Base-by-base conservation (phyloP, 2,888 invertebrate genomes). In the Lymantria dispar region DNA sequence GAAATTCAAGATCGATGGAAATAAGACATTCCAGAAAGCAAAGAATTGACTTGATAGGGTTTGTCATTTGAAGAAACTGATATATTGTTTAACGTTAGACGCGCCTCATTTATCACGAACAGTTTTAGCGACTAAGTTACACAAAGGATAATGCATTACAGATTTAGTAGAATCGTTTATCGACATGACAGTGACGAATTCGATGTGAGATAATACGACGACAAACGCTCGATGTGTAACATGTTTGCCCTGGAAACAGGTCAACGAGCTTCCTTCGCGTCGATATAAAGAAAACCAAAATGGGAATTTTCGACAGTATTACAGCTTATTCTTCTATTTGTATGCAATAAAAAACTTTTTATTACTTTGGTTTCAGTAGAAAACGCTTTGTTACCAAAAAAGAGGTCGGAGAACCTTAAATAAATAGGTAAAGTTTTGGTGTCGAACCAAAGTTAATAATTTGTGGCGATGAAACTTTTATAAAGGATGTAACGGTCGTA, bases 41-140 rank as follows among this genome's bases (percentile, higher is more conserved):
- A 67, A 68, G 58, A 63, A 62, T 63, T 60, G 64, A 66, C 62
- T 59, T 54, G 65, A 76, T 62, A 74, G 68, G 67, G 72, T 71
- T 74, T 70, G 73, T 72, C 57, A 65, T 58, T 70, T 71, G 70
- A 75, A 73, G 76, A 76, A 73, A 60, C 76, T 81, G 83, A 85
- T 83, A 83, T 82, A 85, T 83, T 67, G 74, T 64, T 64, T 63
- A 74, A 69, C 77, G 78, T 79, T 76, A 76, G 80, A 80, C 78
- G 70, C 71, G 73, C 73, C 76, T 83, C 80, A 80, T 86, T 85
- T 80, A 85, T 85, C 82, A 85, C 69, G 62, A 74, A 75, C 73
- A 76, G 78, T 80, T 83, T 83, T 81, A 81, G 74, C 76, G 74
- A 72, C 66, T 69, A 64, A 78, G 68, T 72, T 60, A 78, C 72